Base-by-base conservation (phyloP, 2,888 invertebrate species). In the Galeruca laticollis region DNA sequence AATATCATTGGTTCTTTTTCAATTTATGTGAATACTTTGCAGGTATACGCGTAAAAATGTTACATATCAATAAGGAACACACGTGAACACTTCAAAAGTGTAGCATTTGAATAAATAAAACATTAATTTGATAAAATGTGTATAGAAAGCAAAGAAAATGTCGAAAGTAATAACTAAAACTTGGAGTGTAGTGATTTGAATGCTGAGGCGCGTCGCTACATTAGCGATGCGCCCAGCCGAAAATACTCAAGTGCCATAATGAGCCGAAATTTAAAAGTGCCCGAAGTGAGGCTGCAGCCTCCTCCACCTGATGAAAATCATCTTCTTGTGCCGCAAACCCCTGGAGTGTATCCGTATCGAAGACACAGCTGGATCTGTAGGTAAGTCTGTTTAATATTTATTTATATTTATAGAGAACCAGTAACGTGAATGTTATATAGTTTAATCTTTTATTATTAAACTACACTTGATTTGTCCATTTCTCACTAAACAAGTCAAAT, bases 291-390 rank as follows among this genome's bases (percentile, higher is more conserved):
- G 84, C 84, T 92, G 83, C 89, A 91, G 81, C 89, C 89, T 60
- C 89, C 89, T 71, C 84, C 82, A 72, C 84, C 84, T 66, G 84
- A 84, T 26, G 83, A 82, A 76, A 84, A 83, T 69, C 80, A 84
- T 68, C 79, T 86, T 70, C 84, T 85, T 66, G 84, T 84, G 60
- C 88, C 88, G n/a, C 83, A 84, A 76, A 86, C 85, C 73, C 31
- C 35, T 21, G 52, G 33, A 9, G 26, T 31, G 2, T 60, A 61
- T 31, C 88, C 86, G 77, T 86, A 91, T 68, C 87, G 92, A 63
- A 86, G 93, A 75, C 93, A 93, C 84, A 92, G 92, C 73, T 93
- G 93, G 93, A 93, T 93, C 82, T 92, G 92, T 84, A 87, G 92
- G 92, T 93, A 86, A 90, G 91, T 68, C 8, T 1, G 13, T 20